phyloP scores from a whole-genome alignment of 53 echinoderm and acorn worm species.

The Stichopus horrens region DNA sequence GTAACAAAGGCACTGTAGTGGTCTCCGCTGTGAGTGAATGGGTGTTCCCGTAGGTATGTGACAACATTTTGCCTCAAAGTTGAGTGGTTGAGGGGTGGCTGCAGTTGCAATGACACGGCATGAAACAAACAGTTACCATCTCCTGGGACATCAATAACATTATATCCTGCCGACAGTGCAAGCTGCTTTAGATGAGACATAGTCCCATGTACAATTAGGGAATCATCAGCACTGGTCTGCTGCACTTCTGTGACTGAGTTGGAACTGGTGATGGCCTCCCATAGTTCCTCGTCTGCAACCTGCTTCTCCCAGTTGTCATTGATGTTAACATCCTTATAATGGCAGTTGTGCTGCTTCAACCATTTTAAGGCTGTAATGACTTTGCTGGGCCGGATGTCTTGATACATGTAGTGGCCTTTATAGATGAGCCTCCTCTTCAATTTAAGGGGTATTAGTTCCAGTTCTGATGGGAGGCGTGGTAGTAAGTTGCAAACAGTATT shows the following conservation, averaged over 20 bases:
- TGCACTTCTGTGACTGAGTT: background rate
- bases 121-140: constrained; percentile 38
- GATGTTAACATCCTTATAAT: constrained; percentile 9
- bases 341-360: constrained; percentile 20
- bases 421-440: constrained; percentile 39
- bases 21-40: constrained; percentile 1
- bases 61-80: constrained; percentile 10
- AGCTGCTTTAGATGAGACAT: background rate
- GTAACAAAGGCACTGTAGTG: background rate
- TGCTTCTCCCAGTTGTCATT: constrained; percentile 46
- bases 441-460: constrained; percentile 42
- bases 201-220: background rate
- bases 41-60: background rate
- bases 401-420: constrained; percentile 21
- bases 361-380: background rate
- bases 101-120: background rate
- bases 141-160: constrained; percentile 28
- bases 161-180: background rate
- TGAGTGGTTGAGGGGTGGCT: background rate
- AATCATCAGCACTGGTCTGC: background rate
- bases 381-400: constrained; percentile 17
- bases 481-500: constrained; percentile 36
- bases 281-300: constrained; percentile 13
- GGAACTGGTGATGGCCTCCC: constrained; percentile 11
- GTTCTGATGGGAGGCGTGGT: constrained; percentile 33